These are phyloP conservation scores for Mellivora capensis DNA, from an alignment of 2,113 vertebrate species.

Conservation along the genomic window DNA sequence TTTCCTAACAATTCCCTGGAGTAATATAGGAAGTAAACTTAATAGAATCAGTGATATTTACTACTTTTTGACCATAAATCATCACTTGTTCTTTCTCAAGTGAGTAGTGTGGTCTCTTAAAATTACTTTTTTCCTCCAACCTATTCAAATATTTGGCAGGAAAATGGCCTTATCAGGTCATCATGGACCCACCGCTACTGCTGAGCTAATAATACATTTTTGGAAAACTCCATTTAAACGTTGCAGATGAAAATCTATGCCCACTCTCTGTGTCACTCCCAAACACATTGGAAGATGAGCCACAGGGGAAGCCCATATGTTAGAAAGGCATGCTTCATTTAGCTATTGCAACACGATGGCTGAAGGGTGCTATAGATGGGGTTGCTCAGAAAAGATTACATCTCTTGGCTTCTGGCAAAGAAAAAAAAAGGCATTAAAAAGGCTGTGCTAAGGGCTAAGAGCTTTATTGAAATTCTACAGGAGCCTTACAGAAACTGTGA, in stretches of 20 bases:
- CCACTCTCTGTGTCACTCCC: conserved; percentile 36
- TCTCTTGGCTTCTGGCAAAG: conserved; percentile 71
- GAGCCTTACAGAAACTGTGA: conserved; percentile 71
- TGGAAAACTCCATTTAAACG: conserved; percentile 54
- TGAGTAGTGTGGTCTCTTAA: conserved; percentile 4
- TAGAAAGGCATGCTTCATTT: conserved; percentile 73
- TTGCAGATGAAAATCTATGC: conserved; percentile 57
- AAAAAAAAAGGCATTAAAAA: conserved; percentile 26
- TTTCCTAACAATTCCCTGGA: conserved; percentile 3
- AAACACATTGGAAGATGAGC: conserved; percentile 51
- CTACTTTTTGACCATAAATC: conserved; percentile 54
- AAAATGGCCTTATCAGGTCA: conserved; percentile 58
- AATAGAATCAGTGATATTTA: conserved; percentile 55
- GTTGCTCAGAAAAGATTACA: conserved; percentile 75
- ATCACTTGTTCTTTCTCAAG: conserved; percentile 34
- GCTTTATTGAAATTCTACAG: conserved; percentile 83
- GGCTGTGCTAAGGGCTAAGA: conserved; percentile 73
- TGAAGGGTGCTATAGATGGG: conserved; percentile 71
- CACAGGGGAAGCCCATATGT: conserved; percentile 65
- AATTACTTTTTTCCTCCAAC: conserved; percentile 26
- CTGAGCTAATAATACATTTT: conserved; percentile 50
- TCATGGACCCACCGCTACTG: not conserved
- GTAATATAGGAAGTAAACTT: conserved; percentile 5
- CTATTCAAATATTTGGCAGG: conserved; percentile 62
- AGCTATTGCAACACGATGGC: conserved; percentile 64